These are phyloP conservation scores for Ceyx melanurus DNA, from an alignment of 2,113 vertebrate genomes.

Conservation along the genomic window DNA sequence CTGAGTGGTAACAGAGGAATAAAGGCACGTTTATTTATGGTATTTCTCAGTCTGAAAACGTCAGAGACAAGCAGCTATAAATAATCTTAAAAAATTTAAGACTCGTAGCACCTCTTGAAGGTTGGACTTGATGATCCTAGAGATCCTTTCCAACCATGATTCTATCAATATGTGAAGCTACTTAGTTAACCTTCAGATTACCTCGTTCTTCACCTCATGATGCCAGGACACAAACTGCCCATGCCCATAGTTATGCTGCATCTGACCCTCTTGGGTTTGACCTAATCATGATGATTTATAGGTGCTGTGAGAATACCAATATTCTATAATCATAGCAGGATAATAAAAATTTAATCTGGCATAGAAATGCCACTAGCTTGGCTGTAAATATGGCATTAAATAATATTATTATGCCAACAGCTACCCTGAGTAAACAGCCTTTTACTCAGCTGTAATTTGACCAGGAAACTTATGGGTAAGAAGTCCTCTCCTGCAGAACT, in stretches of 20 bases:
- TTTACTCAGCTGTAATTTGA: not conserved
- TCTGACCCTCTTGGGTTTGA: not conserved
- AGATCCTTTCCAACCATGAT: too few species aligned
- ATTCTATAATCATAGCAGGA: not conserved
- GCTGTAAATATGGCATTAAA: not conserved
- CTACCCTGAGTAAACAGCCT: not conserved
- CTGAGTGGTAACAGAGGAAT: not conserved
- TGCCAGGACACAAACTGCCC: not conserved
- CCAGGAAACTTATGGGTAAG: not conserved
- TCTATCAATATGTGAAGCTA: not conserved
- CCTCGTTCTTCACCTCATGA: not conserved
- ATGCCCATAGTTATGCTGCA: not conserved
- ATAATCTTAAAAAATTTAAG: not conserved
- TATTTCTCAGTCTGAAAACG: not conserved
- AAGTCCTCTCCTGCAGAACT: not conserved
- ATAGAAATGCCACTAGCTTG: not conserved
- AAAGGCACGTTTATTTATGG: not conserved
- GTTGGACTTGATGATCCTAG: too few species aligned
- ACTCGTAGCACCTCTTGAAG: not conserved
- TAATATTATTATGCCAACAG: not conserved
- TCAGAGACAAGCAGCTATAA: not conserved
- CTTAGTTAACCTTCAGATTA: not conserved
- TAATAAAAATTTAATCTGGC: not conserved
- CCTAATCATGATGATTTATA: not conserved
- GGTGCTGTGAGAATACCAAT: not conserved